phyloP scores from a whole-genome alignment of 2,113 vertebrate genomes.

The Nothoprocta pentlandii region DNA sequence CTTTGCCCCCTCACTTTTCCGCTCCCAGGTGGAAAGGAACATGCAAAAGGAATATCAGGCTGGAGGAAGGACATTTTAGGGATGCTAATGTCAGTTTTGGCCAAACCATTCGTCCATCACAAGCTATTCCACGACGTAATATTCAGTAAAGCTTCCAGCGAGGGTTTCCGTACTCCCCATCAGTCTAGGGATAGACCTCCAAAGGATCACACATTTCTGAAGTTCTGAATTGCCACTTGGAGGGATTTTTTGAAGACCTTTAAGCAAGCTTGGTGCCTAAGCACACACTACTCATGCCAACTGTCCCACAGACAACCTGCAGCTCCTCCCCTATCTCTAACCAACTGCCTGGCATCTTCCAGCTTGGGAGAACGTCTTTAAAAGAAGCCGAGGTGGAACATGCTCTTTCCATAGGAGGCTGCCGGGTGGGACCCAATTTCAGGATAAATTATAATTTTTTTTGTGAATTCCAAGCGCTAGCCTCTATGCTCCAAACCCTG shows the following conservation, averaged over 20 bases:
- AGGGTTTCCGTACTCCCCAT: background rate
- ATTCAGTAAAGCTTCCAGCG: background rate
- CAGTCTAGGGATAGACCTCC: background rate
- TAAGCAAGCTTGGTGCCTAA: background rate
- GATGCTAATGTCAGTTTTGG: background rate
- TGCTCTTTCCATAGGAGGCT: background rate
- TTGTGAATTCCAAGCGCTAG: no score
- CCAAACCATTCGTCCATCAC: background rate
- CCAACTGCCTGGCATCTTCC: background rate
- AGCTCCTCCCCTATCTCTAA: background rate
- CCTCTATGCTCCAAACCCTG: no score
- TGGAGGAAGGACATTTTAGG: background rate
- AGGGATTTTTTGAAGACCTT: background rate
- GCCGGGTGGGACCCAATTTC: no score
- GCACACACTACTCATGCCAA: background rate
- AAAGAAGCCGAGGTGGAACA: accelerated
- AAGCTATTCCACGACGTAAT: background rate
- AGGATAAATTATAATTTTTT: background rate
- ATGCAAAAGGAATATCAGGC: background rate
- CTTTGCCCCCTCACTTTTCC: background rate
- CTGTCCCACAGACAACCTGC: background rate
- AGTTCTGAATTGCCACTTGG: background rate
- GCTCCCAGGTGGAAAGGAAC: no score
- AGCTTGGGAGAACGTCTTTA: background rate
- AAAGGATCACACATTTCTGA: background rate